A percentile compares a stretch with the other conserved stretches of the same genome.
Conservation (phyloP, 2,113 vertebrate species). For the Chloroceryle aenea region DNA sequence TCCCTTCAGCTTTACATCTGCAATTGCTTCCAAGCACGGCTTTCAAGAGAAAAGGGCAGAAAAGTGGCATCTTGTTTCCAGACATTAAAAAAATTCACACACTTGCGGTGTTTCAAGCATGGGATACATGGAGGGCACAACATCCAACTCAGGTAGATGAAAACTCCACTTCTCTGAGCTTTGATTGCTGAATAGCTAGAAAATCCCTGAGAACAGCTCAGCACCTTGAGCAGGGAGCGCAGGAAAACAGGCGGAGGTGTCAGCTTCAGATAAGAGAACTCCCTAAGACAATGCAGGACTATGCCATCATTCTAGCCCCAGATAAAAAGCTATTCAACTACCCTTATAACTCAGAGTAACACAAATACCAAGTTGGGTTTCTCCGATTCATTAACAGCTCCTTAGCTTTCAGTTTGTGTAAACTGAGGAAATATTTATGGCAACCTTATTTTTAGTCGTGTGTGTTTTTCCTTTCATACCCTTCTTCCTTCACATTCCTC, state of each 20-base stretch:
- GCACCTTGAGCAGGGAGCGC: not conserved
- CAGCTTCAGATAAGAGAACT: not conserved
- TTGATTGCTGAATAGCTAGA: not conserved
- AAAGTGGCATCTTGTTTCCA: not conserved
- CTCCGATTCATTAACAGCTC: not conserved
- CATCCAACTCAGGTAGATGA: not conserved
- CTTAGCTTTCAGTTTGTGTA: not conserved
- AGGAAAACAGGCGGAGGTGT: not conserved
- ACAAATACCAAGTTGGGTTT: not conserved
- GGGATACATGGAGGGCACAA: not conserved
- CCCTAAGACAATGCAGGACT: not conserved
- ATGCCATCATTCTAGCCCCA: not conserved
- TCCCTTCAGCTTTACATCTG: not conserved
- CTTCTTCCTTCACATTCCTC: not conserved
- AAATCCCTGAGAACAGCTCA: not conserved
- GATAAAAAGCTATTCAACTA: not conserved
- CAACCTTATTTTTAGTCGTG: not conserved
- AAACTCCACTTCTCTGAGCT: not conserved
- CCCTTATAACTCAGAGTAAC: not conserved
- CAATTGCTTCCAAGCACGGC: rapidly evolving
- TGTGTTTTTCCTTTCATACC: not conserved
- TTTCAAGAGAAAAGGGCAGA: not conserved
- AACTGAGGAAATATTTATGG: not conserved
- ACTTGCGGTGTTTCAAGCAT: not conserved
- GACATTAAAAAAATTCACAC: not conserved